Base-by-base conservation (phyloP, 1,140 invertebrate genomes). In the Subanguina moxae region DNA sequence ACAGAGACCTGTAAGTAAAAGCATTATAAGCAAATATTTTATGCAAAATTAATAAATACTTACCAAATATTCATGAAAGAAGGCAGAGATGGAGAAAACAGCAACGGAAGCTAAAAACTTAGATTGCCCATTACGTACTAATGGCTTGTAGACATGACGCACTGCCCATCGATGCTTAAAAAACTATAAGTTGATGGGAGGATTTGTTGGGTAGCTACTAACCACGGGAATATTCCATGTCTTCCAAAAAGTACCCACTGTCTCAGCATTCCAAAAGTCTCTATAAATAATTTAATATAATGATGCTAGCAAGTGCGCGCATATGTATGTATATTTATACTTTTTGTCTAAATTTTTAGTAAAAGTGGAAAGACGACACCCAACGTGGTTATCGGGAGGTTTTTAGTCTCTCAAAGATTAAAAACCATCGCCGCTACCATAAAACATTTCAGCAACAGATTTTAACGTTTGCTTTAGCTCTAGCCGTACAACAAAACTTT, bases 161-260 rank as follows among this genome's bases (percentile, higher is more conserved):
- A 88, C 84, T 61, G 87, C 88, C 88, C 89, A 94, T 74, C 89
- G 87, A 83, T 99, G 95, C 1, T 38, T 5, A 38, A 38, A 38
- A 38, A 38, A 38, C 11, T 38, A n/a, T n/a, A n/a, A 38, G 32
- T 38, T 38, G 3, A 38, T 3, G 3, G 32, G 11, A 5, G 32
- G 11, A 38, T 5, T 5, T 38, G 3, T 38, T 38, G 11, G 11
- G 32, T 3, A 38, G 11, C 3, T 38, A 38, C 11, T 38, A 11
- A 38, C 32, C 32, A 97, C 94, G 0, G 94, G 94, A 86, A 95
- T 89, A 84, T 98, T 99, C 95, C 95, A 99, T 15, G 89, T 91
- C 71, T 91, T 87, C 95, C 95, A 98, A 83, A 99, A 99, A 13
- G 89, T 89, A 71, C 91, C 89, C 72, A 97, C 92, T 80, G 94